Evolutionary conservation across 2,797 vertebrate genomes (phyloP), one percentile per base, ranked within the genome.

Genomic region (Malacoctenus gilli): DNA sequence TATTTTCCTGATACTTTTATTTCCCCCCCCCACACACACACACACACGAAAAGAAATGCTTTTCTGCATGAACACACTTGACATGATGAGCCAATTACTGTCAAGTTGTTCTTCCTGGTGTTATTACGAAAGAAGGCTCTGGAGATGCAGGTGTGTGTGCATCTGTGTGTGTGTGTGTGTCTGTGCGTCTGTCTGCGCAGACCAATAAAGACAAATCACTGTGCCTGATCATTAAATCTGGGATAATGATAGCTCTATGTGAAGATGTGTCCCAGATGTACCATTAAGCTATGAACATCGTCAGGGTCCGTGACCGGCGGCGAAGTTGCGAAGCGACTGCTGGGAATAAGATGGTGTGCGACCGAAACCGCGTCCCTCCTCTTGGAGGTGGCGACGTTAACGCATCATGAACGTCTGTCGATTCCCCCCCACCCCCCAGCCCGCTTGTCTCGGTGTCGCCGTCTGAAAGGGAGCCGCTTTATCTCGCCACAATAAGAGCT

Each of bases 51-150:
- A 47, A 53, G 53, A 42, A 48, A 59, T 46, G 14, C 42, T n/a
- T 69, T 64, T 70, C 68, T 77, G 75, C 75, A 67, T 70, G 83
- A 84, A 73, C 61, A 69, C 77, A 64, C 80, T 80, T 59, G 62
- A 83, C 74, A 69, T 72, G 73, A 85, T 77, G 81, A 83, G 82
- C 75, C 75, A 88, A 88, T 90, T 85, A 85, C 72, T 73, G 56
- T 79, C 65, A 72, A 79, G 84, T 84, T 63, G 72, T 83, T 82
- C 79, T 84, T 79, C 56, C 63, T 51, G n/a, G 60, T 71, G 74
- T 74, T 74, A 59, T 66, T 78, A 77, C 63, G 35, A 57, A 74
- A 77, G 58, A 75, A 55, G 47, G 31, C 70, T 81, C 67, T 48
- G 58, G 76, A 85, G 76, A 73, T 75, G 82, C 85, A 87, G 86